Evolutionary conservation across 2,113 vertebrate genomes (phyloP).

Genomic region (Xyliphius kryptos): DNA sequence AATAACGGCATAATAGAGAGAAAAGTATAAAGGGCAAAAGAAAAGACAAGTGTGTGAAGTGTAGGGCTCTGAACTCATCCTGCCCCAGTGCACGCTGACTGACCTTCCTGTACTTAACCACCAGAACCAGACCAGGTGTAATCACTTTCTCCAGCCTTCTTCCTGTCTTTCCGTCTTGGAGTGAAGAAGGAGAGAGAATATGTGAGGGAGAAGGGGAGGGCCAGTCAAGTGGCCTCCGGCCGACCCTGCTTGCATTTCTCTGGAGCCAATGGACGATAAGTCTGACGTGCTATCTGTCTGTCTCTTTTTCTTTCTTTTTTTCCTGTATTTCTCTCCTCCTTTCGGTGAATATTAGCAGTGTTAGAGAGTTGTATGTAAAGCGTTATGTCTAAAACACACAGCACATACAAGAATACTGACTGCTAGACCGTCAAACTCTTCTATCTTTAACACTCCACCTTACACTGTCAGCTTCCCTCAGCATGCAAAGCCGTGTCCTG

Average conservation of each 20-base stretch:
- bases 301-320: constrained; percentile 7
- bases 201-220: constrained; percentile 33
- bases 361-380: constrained; percentile 16
- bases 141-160: constrained; percentile 61
- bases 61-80: constrained; percentile 53
- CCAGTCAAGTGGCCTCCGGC: constrained; percentile 51
- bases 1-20: too few relatives aligned
- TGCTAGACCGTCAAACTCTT: constrained; percentile 38
- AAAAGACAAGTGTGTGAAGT: constrained; percentile 39
- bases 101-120: constrained; percentile 59
- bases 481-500: background rate
- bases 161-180: constrained; percentile 47
- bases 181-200: constrained; percentile 31
- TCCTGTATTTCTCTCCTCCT: too few relatives aligned
- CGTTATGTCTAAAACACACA: constrained; percentile 17
- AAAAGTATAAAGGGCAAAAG: too few relatives aligned
- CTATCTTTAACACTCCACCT: constrained; percentile 16
- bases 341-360: constrained; percentile 35
- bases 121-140: constrained; percentile 64
- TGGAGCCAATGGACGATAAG: constrained; percentile 46
- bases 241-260: constrained; percentile 50
- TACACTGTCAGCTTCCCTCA: constrained; percentile 5
- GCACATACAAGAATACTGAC: constrained; percentile 17
- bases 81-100: constrained; percentile 63
- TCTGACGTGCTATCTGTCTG: constrained; percentile 42